Conservation (phyloP, 2,888 invertebrate genomes). For the Amiota mariae region DNA sequence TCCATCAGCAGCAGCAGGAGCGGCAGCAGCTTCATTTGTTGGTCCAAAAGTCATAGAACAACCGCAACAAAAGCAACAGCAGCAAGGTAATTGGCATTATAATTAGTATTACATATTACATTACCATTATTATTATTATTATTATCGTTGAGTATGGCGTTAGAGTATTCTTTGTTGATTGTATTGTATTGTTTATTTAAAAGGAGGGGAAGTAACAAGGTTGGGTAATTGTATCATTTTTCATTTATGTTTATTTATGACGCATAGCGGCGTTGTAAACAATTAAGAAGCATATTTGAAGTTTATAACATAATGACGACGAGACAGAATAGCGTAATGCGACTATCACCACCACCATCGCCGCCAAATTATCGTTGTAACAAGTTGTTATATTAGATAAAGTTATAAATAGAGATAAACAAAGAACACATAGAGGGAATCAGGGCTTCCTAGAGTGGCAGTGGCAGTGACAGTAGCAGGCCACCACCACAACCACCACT, state of each 20-base stretch:
- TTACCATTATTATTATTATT: not conserved
- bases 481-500: too few species aligned
- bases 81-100: not conserved
- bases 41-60: not conserved
- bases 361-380: not conserved
- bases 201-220: not conserved
- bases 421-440: too few species aligned
- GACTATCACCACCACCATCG: not conserved
- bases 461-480: too few species aligned
- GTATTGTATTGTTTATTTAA: not conserved
- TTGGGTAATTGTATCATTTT: slow-evolving; percentile 11
- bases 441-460: too few species aligned
- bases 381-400: not conserved
- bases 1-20: slow-evolving; percentile 29
- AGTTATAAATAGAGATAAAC: not conserved
- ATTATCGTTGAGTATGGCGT: not conserved
- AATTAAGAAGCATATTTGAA: slow-evolving; percentile 30
- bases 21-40: slow-evolving; percentile 19
- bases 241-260: not conserved
- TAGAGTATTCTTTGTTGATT: not conserved
- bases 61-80: slow-evolving; percentile 21
- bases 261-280: slow-evolving; percentile 36
- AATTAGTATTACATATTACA: not conserved
- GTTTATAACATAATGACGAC: not conserved
- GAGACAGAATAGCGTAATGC: too few species aligned